Percentiles rank a stretch among this genome's conserved stretches.
Conservation (phyloP, 1,140 invertebrate species). For the Phenacoccus solenopsis region DNA sequence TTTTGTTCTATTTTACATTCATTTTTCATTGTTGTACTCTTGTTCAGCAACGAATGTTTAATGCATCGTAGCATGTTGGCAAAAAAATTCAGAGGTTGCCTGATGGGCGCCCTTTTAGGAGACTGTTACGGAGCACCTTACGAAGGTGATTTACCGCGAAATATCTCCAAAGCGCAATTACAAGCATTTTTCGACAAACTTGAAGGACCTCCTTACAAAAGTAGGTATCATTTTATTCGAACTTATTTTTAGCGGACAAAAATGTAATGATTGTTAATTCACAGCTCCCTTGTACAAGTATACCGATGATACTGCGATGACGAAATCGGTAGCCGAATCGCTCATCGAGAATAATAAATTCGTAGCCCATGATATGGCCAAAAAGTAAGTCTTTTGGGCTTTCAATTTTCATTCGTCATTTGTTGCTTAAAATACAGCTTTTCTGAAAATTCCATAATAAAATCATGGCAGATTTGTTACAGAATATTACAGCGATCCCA, state of each 20-base stretch:
- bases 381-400: conserved; percentile 30
- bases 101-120: conserved; percentile 53
- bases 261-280: not conserved
- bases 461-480: conserved; percentile 41
- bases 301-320: conserved; percentile 71
- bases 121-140: conserved; percentile 60
- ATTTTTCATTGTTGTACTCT: no score
- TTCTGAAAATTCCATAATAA: no score
- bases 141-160: conserved; percentile 41
- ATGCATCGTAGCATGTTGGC: conserved; percentile 30
- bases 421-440: not conserved
- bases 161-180: conserved; percentile 39
- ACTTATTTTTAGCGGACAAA: not conserved
- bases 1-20: no score
- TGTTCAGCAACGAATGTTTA: not conserved
- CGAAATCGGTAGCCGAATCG: conserved; percentile 47
- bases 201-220: conserved; percentile 40
- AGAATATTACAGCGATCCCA: conserved; percentile 48
- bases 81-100: conserved; percentile 50
- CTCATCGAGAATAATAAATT: conserved; percentile 46
- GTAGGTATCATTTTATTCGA: no score
- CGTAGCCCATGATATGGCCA: conserved; percentile 44
- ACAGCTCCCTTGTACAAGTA: conserved; percentile 31
- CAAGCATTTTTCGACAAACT: conserved; percentile 47
- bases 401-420: conserved; percentile 22